Evolutionary conservation across 2,888 invertebrate genomes (phyloP).

Genomic region (Phyto melanocephala): DNA sequence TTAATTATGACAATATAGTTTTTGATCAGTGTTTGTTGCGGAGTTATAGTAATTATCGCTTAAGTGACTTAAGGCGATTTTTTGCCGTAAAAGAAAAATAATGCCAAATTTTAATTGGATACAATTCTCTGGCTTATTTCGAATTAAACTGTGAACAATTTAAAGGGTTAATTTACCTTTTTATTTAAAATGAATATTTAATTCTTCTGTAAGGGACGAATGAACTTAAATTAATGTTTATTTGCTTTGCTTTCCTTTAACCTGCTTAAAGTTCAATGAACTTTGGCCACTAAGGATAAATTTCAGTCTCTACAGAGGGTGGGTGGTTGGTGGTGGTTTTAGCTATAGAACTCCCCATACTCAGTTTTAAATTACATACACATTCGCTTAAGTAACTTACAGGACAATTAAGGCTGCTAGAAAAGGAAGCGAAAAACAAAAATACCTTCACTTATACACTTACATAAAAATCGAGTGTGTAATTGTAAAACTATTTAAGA

Average conservation of each 20-base stretch:
- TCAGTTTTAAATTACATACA: conserved; percentile 6
- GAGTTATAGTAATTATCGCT: neutral
- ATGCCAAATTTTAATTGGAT: too few species aligned
- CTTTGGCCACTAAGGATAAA: conserved; percentile 44
- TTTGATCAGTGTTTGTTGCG: too few species aligned
- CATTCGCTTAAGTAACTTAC: neutral
- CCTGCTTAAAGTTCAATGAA: conserved; percentile 56
- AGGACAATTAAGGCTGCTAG: conserved; percentile 13
- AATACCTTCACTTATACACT: neutral
- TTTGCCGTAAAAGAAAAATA: too few species aligned
- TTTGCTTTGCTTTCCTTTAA: neutral
- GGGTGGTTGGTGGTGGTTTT: neutral
- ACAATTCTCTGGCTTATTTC: too few species aligned
- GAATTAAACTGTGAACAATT: too few species aligned
- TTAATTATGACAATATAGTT: too few species aligned
- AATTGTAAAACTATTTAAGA: conserved; percentile 24
- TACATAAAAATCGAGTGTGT: conserved; percentile 43
- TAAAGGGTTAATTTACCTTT: neutral
- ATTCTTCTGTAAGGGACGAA: conserved; percentile 26
- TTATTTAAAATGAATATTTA: neutral
- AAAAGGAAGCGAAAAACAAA: neutral
- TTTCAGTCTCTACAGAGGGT: too few species aligned
- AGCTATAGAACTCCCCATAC: conserved; percentile 55
- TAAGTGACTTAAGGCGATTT: neutral
- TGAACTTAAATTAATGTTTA: conserved; percentile 8